Conservation (phyloP, 2,888 invertebrate species). For the Julus scandinavius region DNA sequence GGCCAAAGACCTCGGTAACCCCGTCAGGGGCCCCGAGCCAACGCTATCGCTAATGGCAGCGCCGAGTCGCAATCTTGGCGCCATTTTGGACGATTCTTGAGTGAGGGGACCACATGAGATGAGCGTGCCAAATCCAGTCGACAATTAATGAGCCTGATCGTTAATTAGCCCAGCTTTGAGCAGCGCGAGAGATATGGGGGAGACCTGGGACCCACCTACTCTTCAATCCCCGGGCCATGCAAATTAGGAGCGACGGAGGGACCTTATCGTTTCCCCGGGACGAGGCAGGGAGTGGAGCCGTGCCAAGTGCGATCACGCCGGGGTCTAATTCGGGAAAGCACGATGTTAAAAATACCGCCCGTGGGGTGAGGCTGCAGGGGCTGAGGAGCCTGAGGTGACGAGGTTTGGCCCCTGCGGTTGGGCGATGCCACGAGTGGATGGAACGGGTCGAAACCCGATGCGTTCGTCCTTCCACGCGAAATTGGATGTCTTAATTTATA, state of each 20-base stretch:
- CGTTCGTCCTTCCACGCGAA: not conserved
- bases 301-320: not conserved
- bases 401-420: not conserved
- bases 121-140: not conserved
- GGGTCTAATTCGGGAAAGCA: slow-evolving; percentile 20
- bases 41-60: slow-evolving; percentile 7
- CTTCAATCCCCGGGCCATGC: not conserved
- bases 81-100: not conserved
- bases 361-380: not conserved
- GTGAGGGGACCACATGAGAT: not conserved
- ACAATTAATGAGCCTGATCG: not conserved
- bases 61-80: not conserved
- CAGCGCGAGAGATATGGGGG: not conserved
- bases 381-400: not conserved
- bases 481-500: not conserved
- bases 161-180: not conserved
- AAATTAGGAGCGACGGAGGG: not conserved
- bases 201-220: too few species aligned
- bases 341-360: not conserved
- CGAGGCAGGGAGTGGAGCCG: not conserved
- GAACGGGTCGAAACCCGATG: not conserved
- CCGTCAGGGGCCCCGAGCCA: not conserved
- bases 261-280: not conserved
- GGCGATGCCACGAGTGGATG: not conserved
- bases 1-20: not conserved